Conservation (phyloP, 2,113 vertebrate species). For the Lepus americanus region DNA sequence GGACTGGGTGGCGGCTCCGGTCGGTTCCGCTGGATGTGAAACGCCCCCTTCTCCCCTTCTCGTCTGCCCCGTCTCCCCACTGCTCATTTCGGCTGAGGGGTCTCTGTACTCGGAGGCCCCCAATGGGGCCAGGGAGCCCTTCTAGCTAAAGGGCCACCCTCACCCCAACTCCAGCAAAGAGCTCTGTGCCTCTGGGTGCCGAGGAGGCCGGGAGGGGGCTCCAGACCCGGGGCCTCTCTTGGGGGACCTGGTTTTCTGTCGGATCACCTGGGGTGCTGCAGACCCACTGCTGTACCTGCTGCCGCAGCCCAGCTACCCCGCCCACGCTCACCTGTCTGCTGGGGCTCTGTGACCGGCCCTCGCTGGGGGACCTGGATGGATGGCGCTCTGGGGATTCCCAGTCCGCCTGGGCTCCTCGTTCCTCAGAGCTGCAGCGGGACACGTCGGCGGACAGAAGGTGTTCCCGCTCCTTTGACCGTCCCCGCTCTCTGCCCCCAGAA, state of each 20-base stretch:
- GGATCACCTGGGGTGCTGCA: background rate
- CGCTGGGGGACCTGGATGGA: slow-evolving; percentile 93
- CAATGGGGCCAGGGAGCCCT: background rate
- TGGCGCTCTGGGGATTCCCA: slow-evolving; percentile 91
- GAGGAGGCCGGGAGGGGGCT: background rate
- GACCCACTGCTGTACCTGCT: background rate
- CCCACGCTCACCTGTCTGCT: slow-evolving; percentile 90
- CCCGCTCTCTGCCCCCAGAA: slow-evolving; percentile 93
- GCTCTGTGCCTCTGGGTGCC: background rate
- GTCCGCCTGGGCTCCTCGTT: slow-evolving; percentile 91
- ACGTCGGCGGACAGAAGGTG: slow-evolving; percentile 97
- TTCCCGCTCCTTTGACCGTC: slow-evolving; percentile 96
- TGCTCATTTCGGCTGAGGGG: background rate
- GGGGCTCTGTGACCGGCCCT: slow-evolving; percentile 88
- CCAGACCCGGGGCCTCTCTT: background rate
- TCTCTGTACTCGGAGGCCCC: no score
- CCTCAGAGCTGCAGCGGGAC: slow-evolving; percentile 97
- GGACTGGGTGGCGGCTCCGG: no score
- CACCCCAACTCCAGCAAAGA: background rate
- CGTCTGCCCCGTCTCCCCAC: background rate
- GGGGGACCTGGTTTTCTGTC: background rate
- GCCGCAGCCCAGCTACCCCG: background rate
- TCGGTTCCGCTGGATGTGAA: no score
- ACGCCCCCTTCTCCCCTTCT: no score
- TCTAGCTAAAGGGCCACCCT: background rate